Conservation (phyloP, 2,113 vertebrate genomes). For the Cariama cristata region DNA sequence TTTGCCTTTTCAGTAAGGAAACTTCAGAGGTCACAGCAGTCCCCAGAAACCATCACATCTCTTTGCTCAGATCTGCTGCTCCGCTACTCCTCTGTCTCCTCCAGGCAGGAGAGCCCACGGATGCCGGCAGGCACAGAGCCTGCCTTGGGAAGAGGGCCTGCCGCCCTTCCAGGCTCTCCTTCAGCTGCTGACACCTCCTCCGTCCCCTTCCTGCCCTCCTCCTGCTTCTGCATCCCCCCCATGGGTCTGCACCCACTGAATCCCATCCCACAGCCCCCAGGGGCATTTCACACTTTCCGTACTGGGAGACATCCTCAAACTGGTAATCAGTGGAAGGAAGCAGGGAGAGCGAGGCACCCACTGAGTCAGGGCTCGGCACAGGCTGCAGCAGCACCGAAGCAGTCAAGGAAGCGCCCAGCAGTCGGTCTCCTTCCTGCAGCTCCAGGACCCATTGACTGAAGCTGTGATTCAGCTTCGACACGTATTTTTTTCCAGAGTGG, state of each 20-base stretch:
- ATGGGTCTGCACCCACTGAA: neutral
- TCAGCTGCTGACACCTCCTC: neutral
- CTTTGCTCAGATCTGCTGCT: neutral
- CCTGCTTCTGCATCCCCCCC: neutral
- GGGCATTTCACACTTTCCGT: neutral
- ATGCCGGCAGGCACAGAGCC: neutral
- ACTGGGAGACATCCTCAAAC: neutral
- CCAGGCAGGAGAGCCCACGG: neutral
- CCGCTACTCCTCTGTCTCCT: neutral
- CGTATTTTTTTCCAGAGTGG: neutral
- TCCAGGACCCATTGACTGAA: neutral
- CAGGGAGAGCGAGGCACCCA: accelerated
- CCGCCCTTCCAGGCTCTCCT: neutral
- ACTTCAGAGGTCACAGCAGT: neutral
- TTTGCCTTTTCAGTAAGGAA: neutral
- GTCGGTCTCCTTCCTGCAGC: neutral
- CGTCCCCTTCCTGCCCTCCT: neutral
- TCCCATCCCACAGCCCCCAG: neutral
- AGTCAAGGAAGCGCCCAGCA: neutral
- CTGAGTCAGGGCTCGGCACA: neutral
- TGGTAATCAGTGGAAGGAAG: neutral
- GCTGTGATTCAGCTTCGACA: neutral
- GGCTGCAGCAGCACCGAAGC: neutral
- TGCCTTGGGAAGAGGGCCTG: neutral
- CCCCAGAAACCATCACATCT: neutral